phyloP scores from a whole-genome alignment of 2,797 vertebrate genomes.

The Pogonophryne albipinna region DNA sequence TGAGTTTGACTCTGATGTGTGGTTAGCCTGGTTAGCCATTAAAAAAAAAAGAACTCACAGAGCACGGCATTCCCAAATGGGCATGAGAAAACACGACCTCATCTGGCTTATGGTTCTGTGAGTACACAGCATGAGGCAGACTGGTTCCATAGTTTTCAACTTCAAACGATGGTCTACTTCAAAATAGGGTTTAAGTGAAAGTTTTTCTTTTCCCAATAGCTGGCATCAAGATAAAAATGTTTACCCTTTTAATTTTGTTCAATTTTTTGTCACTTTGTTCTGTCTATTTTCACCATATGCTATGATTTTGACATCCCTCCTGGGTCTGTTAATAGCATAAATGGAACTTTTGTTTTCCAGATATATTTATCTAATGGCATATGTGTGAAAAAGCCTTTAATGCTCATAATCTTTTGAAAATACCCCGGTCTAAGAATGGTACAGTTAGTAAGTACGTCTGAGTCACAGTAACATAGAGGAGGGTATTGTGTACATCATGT shows the following conservation, averaged over 20 bases:
- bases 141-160: slow-evolving; percentile 60
- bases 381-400: neutral
- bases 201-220: slow-evolving; percentile 38
- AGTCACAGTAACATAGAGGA: neutral
- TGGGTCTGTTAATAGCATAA: neutral
- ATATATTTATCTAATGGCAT: neutral
- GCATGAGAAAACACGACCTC: slow-evolving; percentile 58
- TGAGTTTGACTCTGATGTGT: slow-evolving; percentile 39
- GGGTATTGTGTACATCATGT: neutral
- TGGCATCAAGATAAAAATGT: slow-evolving; percentile 12
- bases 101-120: slow-evolving; percentile 65
- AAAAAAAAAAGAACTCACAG: slow-evolving; percentile 46
- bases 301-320: slow-evolving; percentile 2
- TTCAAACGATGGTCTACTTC: slow-evolving; percentile 65
- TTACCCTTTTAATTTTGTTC: slow-evolving; percentile 34
- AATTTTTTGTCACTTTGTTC: slow-evolving; percentile 40
- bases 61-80: slow-evolving; percentile 55
- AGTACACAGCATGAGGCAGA: slow-evolving; percentile 44
- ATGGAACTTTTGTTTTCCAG: slow-evolving; percentile 1
- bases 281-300: slow-evolving; percentile 19
- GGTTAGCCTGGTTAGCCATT: slow-evolving; percentile 56
- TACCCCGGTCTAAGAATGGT: neutral
- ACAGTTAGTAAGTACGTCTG: neutral
- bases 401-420: neutral
- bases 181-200: slow-evolving; percentile 51